Evolutionary conservation across 2,888 invertebrate genomes (phyloP).

Genomic region (Choreutis nemorana): DNA sequence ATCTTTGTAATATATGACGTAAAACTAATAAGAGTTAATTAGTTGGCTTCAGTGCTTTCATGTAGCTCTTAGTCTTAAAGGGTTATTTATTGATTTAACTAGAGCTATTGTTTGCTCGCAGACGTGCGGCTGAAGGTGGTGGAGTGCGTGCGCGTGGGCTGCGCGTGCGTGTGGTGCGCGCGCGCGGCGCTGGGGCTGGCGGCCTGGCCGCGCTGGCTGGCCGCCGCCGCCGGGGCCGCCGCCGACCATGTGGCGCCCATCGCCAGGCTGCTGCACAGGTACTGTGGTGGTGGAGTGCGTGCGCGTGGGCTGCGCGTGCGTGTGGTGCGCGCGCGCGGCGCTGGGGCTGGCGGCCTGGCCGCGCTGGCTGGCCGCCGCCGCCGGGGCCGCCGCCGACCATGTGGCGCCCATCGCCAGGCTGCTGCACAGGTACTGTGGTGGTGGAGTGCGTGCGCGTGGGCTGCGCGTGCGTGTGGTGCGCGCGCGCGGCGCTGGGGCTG

Average conservation of each 20-base stretch:
- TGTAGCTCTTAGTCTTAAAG: too few species aligned
- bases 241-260: conserved; percentile 32
- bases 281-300: conserved; percentile 29
- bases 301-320: conserved; percentile 51
- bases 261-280: conserved; percentile 41
- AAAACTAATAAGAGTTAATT: too few species aligned
- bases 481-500: conserved; percentile 45
- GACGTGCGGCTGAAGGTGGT: conserved; percentile 50
- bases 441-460: conserved; percentile 46
- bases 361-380: conserved; percentile 27
- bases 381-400: conserved; percentile 19
- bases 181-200: conserved; percentile 42
- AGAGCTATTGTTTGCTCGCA: conserved; percentile 12
- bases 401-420: conserved; percentile 41
- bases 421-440: conserved; percentile 31
- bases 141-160: conserved; percentile 43
- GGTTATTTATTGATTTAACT: too few species aligned
- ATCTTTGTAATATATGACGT: too few species aligned
- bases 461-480: conserved; percentile 52
- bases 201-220: conserved; percentile 47
- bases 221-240: conserved; percentile 19
- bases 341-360: conserved; percentile 51
- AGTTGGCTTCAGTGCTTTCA: neutral
- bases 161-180: conserved; percentile 53
- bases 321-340: conserved; percentile 48